Evolutionary conservation across 2,888 invertebrate genomes (phyloP), one percentile per base, ranked within the genome.

Genomic region (Drosophila ezoana): DNA sequence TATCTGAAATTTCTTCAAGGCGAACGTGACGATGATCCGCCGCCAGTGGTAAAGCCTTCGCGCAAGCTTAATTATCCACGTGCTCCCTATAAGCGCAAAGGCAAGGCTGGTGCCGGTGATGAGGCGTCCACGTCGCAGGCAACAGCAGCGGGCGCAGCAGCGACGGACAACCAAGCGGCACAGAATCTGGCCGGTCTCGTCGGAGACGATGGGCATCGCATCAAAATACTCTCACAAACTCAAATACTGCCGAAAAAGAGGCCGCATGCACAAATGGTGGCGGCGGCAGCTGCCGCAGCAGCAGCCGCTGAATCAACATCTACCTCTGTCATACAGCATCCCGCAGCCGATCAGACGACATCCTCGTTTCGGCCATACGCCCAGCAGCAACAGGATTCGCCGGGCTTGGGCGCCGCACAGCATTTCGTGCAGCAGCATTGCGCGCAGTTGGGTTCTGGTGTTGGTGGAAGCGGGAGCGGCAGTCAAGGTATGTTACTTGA

Each of bases 11-110:
- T 97, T 92, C 76, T 91, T 52, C 92, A 92, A 76, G 96, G 96
- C 76, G 97, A 96, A 91, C 94, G 96, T 45, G 96, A 97, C 81
- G 95, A 95, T 47, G 96, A 96, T 73, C 96, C 96, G 20, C 96
- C 96, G 57, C 96, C 96, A 4, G 94, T 91, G 38, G 90, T 91
- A 47, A 92, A 91, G 66, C 91, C 89, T 35, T 89, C 91, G 33
- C 90, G 92, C 28, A 92, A 91, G 64, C 73, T 90, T 1, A 91
- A 87, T 52, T 92, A 92, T 74, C 90, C 91, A 47, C 90, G 91
- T 60, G 74, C 90, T 13, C 76, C 90, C 5, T 78, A 81, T 58
- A 87, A 89, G 35, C 72, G 88, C 41, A 86, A 89, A 54, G 78
- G 85, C 11, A 80, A 78, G 13, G 58, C 72, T 35, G 78, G 72